Percentiles rank a stretch among this genome's conserved stretches.
These are phyloP conservation scores for Andrena dorsata DNA, from an alignment of 2,888 invertebrate species.

Conservation along the genomic window DNA sequence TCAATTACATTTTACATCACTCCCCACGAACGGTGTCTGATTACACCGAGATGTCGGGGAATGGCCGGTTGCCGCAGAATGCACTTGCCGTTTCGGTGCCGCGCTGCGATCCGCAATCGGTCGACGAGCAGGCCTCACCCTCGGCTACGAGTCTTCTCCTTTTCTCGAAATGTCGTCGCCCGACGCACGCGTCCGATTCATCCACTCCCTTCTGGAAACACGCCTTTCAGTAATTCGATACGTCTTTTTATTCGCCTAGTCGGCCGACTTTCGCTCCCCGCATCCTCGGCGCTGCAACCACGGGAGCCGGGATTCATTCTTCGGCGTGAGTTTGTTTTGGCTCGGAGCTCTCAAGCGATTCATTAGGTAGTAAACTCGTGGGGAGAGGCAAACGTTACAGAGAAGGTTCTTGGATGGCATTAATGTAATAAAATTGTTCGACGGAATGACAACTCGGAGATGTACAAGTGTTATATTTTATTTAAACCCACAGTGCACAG, in stretches of 20 bases:
- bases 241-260: constrained; percentile 1
- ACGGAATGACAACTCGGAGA: too few species aligned
- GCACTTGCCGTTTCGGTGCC: constrained; percentile 77
- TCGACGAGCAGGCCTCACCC: constrained; percentile 67
- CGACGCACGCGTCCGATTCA: constrained; percentile 57
- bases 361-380: neutral
- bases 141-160: constrained; percentile 29
- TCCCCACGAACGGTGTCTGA: constrained; percentile 81
- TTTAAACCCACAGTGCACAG: too few species aligned
- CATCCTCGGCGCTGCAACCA: neutral
- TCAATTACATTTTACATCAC: constrained; percentile 79
- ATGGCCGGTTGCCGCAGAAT: constrained; percentile 73
- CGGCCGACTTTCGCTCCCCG: neutral
- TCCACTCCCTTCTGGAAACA: constrained; percentile 54
- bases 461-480: too few species aligned
- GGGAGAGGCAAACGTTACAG: neutral
- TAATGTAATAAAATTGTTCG: too few species aligned
- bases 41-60: constrained; percentile 84
- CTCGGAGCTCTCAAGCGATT: neutral
- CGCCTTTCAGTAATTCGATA: constrained; percentile 64
- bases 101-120: constrained; percentile 60
- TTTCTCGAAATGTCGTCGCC: constrained; percentile 30
- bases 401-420: neutral
- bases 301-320: neutral
- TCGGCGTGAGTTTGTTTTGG: neutral